Evolutionary conservation across 2,888 invertebrate species (phyloP).

Genomic region (Anthophora plumipes): DNA sequence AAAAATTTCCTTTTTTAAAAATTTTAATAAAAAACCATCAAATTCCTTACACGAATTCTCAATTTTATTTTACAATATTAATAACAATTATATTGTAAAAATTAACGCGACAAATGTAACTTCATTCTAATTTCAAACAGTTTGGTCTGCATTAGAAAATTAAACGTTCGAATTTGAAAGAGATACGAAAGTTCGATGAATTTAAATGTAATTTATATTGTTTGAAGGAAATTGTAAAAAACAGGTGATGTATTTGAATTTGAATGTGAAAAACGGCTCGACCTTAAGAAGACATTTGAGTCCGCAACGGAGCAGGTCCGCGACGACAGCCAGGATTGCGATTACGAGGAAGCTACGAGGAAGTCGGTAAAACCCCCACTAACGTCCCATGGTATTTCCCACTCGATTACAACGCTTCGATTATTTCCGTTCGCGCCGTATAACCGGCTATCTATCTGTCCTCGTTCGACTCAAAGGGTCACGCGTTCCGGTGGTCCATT

Average conservation of each 20-base stretch:
- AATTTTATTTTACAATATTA: no score
- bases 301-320: conserved; percentile 40
- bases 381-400: conserved; percentile 51
- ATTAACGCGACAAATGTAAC: no score
- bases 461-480: conserved; percentile 28
- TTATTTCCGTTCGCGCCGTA: conserved; percentile 67
- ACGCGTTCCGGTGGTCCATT: conserved; percentile 50
- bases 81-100: no score
- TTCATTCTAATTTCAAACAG: no score
- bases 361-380: conserved; percentile 72
- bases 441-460: conserved; percentile 45
- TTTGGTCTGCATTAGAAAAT: no score
- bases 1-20: no score
- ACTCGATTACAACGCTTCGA: conserved; percentile 67
- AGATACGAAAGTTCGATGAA: background rate
- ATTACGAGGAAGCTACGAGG: conserved; percentile 79
- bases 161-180: background rate
- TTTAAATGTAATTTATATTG: background rate
- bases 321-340: conserved; percentile 63
- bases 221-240: background rate
- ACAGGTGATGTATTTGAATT: background rate
- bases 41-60: no score
- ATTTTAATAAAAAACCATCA: no score
- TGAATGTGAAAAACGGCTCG: background rate
- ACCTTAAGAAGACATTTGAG: conserved; percentile 24